phyloP scores from a whole-genome alignment of 2,113 vertebrate species.

The Caranx ignobilis region DNA sequence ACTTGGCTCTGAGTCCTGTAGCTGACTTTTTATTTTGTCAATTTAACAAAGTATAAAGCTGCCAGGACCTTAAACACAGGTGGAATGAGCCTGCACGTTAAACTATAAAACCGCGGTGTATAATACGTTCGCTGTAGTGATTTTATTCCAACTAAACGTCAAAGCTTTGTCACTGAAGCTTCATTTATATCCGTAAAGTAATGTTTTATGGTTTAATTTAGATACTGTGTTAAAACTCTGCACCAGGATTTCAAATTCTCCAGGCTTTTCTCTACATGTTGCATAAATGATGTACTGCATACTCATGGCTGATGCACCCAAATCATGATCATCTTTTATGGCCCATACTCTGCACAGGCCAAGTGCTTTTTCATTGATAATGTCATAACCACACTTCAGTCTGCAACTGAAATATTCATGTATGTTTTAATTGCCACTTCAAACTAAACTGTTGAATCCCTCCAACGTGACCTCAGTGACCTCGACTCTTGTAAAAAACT shows the following conservation, averaged over 20 bases:
- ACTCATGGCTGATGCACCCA: too few relatives aligned
- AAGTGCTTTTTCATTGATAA: neutral
- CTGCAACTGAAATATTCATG: too few relatives aligned
- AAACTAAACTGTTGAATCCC: neutral
- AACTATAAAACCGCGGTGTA: neutral
- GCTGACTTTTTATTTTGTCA: neutral
- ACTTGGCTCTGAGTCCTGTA: neutral
- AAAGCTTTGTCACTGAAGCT: too few relatives aligned
- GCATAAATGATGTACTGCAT: neutral
- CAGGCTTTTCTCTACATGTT: neutral
- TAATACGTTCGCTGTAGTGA: too few relatives aligned
- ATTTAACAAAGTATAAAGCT: too few relatives aligned
- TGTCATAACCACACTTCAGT: neutral
- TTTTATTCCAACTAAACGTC: too few relatives aligned
- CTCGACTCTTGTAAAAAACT: neutral
- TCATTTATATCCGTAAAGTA: too few relatives aligned
- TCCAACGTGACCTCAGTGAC: conserved; percentile 9
- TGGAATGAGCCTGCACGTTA: neutral
- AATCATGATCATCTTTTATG: neutral
- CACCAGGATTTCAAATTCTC: neutral
- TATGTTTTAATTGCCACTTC: too few relatives aligned
- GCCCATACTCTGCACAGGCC: neutral
- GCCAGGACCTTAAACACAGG: neutral
- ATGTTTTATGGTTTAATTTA: too few relatives aligned
- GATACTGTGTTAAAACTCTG: too few relatives aligned